Percentiles rank a stretch among this genome's conserved stretches.
Evolutionary conservation across 2,113 vertebrate species (phyloP).

Genomic region (Rhabdornis inornatus): DNA sequence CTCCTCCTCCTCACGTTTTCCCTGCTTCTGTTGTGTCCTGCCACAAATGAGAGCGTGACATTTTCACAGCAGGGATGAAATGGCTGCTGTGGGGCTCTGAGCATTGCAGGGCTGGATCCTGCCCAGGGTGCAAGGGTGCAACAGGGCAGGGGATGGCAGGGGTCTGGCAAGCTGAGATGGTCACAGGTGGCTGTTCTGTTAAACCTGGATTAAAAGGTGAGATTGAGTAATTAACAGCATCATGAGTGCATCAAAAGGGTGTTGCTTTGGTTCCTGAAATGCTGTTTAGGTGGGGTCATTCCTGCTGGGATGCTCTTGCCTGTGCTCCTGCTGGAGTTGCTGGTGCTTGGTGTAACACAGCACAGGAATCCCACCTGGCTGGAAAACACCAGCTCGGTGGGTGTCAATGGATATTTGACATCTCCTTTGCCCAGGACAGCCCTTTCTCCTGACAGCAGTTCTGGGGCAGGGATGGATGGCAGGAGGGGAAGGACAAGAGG

Average conservation of each 20-base stretch:
- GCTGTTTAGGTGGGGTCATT: neutral
- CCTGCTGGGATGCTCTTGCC: neutral
- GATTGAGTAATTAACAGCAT: neutral
- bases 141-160: rapidly evolving
- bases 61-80: neutral
- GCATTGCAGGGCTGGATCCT: neutral
- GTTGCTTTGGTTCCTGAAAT: neutral
- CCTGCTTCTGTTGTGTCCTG: neutral
- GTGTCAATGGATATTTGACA: neutral
- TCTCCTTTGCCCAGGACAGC: neutral
- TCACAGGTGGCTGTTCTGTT: neutral
- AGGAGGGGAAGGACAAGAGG: neutral
- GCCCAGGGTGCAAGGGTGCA: rapidly evolving
- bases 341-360: rapidly evolving
- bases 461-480: neutral
- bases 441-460: neutral
- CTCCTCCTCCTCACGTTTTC: neutral
- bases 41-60: neutral
- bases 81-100: neutral
- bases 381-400: rapidly evolving
- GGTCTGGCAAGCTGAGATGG: rapidly evolving
- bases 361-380: neutral
- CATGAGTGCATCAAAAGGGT: neutral
- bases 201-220: neutral
- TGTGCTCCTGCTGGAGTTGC: neutral